Percentiles rank a stretch among this genome's conserved stretches.
These are phyloP conservation scores for Biston stratarius DNA, from an alignment of 2,888 invertebrate genomes.

Conservation along the genomic window DNA sequence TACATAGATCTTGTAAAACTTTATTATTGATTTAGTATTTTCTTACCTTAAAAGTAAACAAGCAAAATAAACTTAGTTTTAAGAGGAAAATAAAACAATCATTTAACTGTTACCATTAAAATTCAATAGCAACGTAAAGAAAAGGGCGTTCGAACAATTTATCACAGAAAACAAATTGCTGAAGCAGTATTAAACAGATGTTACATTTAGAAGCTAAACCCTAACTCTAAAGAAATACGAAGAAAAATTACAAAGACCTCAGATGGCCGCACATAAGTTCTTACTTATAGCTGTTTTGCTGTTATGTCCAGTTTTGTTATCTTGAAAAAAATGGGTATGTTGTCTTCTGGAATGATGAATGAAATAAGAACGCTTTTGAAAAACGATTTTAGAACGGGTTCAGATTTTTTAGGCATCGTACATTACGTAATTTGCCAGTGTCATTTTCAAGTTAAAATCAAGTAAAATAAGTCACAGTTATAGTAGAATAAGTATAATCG, in stretches of 20 bases:
- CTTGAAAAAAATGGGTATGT: too few species aligned
- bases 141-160: constrained; percentile 45
- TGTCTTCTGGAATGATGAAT: too few species aligned
- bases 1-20: neutral
- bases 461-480: too few species aligned
- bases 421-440: too few species aligned
- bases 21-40: neutral
- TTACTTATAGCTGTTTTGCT: neutral
- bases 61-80: constrained; percentile 17
- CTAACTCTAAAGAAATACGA: neutral
- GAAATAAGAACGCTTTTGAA: too few species aligned
- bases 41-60: constrained; percentile 14
- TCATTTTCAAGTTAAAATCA: too few species aligned
- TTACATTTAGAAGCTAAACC: constrained; percentile 35
- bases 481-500: too few species aligned
- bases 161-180: constrained; percentile 53
- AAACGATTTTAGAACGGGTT: too few species aligned
- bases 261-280: neutral
- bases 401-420: too few species aligned
- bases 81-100: constrained; percentile 15
- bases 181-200: constrained; percentile 58
- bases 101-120: constrained; percentile 26
- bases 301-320: too few species aligned
- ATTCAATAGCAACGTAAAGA: constrained; percentile 32
- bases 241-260: neutral